Base-by-base conservation (phyloP, 2,113 vertebrate genomes). In the Phylloscopus trochiloides region DNA sequence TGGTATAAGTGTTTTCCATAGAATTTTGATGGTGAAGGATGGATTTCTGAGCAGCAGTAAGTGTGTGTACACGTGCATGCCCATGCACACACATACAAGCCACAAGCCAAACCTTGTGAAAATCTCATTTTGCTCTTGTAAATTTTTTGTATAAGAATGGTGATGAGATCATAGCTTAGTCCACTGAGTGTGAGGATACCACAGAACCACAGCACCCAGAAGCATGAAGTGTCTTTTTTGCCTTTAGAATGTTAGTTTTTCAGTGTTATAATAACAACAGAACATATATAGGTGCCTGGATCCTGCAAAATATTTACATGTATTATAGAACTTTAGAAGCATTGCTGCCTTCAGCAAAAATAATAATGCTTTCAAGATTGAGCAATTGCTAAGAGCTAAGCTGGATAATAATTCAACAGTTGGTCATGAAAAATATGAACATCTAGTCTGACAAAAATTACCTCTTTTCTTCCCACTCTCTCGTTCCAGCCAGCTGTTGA, bases 31-130 rank as follows among this genome's bases (percentile, higher is more conserved):
- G 17, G 14, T 29, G 28, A 76, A 66, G 12, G 22, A 40, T 42
- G 18, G 13, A 34, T 94, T 79, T 80, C 42, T 70, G 50, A 80
- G 50, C 29, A 62, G 15, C 32, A 55, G 17, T 67, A 32, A 73
- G 6, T n/a, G 74, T 10, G 4, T 19, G 50, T 8, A 18, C 15
- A 34, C 0, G 0, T 6, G 1, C 3, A 9, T 8, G 3, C 3
- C 22, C 13, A 12, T 31, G 48, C 5, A 26, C 6, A 3, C 14
- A 13, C 34, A 65, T 4, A 34, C 3, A 36, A 4, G 3, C 14
- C 5, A 7, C 20, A 75, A 61, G 17, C 4, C 12, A 17, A 82
- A 7, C 22, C 22, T 18, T 58, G 14, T 38, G 34, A 88, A 86
- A 66, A 74, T 54, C 21, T 59, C 21, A 8, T 48, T 86, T 28